Evolutionary conservation across 1,140 invertebrate genomes (phyloP), one percentile per base, ranked within the genome.

Genomic region (Hylyphantes graminicola): DNA sequence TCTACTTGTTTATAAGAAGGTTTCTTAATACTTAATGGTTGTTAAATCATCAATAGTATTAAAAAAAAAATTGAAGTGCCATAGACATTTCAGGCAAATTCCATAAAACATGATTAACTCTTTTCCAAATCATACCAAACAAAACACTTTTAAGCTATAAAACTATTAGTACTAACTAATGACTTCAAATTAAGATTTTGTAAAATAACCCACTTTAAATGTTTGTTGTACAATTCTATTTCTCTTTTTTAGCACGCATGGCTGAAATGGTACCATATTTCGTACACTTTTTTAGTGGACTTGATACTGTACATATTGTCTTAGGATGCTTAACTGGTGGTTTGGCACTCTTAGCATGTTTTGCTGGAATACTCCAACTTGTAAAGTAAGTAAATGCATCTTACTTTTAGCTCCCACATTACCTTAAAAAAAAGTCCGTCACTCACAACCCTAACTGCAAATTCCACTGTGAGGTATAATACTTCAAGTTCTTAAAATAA

Each of bases 321-420:
- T 72, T 85, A 72, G 75, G 82, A n/a, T 85, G 82, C 53, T 67
- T 85, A 54, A 77, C 82, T 61, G 82, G 74, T 61, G 74, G 74
- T 51, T 77, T 85, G 54, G 82, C 82, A 70, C 63, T 85, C 12
- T 17, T 85, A 48, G 82, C 82, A 35, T 85, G 82, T 77, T 85
- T 85, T 85, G 82, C 82, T 72, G 82, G 82, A 12, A 85, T 85
- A 68, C 78, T 85, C n/a, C 82, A 85, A 61, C 75, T 85, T 63
- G 74, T 85, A 13, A 85, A 75, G 82, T 85, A 85, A 70, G 21
- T 21, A 35, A 51, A n/a, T 35, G 1, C 1, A 35, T 2, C 5
- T 35, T 35, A 35, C 35, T 35, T 35, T 35, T 35, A 35, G 35
- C 35, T 35, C 35, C 35, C 35, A 35, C 35, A 35, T 35, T 35